Conservation (phyloP, 2,113 vertebrate species). For the Coturnix japonica region DNA sequence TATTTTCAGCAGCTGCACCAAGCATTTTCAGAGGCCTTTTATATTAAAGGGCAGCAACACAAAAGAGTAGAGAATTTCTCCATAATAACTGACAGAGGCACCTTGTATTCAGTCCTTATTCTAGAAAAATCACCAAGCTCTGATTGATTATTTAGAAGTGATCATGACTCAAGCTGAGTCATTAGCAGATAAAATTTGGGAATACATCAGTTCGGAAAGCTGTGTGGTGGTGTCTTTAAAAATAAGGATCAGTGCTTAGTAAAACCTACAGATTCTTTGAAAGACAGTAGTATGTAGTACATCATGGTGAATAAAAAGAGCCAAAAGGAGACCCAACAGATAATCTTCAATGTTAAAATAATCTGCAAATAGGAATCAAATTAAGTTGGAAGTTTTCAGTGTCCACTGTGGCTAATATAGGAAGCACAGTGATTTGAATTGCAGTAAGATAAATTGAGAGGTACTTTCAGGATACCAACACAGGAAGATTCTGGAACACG, state of each 20-base stretch:
- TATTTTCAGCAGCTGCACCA: not conserved
- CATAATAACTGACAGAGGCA: not conserved
- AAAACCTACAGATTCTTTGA: not conserved
- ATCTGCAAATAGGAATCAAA: not conserved
- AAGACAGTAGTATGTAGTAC: not conserved
- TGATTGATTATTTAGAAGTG: not conserved
- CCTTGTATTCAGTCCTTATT: not conserved
- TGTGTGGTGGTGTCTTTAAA: not conserved
- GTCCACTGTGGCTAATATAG: not conserved
- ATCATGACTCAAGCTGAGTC: not conserved
- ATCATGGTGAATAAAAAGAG: not conserved
- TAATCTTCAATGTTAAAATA: not conserved
- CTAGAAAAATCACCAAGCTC: slow-evolving; percentile 4
- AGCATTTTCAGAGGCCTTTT: not conserved
- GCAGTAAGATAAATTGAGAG: not conserved
- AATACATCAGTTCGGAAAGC: not conserved
- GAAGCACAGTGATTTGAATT: not conserved
- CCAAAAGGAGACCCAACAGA: not conserved
- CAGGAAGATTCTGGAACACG: not conserved
- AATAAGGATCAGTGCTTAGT: not conserved
- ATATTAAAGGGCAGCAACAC: not conserved
- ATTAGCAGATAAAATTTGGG: not conserved
- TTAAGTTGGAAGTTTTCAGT: not conserved
- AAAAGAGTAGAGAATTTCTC: slow-evolving; percentile 2
- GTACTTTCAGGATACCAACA: not conserved